Conservation (phyloP, 2,113 vertebrate genomes). For the Semnornis frantzii region DNA sequence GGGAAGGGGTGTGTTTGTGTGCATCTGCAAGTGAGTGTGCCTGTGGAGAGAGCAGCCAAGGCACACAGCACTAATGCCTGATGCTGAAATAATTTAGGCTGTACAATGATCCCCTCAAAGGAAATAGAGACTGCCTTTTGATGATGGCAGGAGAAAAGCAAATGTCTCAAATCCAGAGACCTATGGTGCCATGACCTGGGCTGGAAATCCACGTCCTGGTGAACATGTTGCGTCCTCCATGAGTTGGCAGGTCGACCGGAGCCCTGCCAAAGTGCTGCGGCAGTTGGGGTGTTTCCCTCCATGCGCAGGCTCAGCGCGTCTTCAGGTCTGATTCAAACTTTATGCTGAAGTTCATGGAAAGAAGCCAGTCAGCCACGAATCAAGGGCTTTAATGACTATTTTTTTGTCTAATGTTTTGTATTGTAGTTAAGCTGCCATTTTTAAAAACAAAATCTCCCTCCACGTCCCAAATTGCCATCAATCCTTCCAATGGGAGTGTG, state of each 20-base stretch:
- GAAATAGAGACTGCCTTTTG: neutral
- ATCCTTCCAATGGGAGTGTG: neutral
- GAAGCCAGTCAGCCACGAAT: neutral
- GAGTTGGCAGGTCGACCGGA: neutral
- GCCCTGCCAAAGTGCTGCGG: accelerated
- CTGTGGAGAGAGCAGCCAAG: neutral
- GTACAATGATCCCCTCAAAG: neutral
- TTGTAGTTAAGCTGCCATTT: conserved; percentile 42
- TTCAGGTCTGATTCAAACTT: conserved; percentile 1
- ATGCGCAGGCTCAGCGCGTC: neutral
- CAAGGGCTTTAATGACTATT: conserved; percentile 18
- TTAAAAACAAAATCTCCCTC: neutral
- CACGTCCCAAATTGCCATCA: neutral
- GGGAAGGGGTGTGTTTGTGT: neutral
- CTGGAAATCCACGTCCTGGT: neutral
- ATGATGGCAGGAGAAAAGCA: neutral
- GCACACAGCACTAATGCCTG: neutral
- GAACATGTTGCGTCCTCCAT: accelerated
- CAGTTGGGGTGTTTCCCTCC: neutral
- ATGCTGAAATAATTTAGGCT: neutral
- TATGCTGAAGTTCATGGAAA: neutral
- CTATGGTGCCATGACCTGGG: neutral
- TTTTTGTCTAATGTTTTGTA: conserved; percentile 46
- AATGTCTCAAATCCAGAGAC: neutral
- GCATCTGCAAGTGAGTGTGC: neutral